Base-by-base conservation (phyloP, 2,888 invertebrate species). In the Fissipunctia ypsillon region DNA sequence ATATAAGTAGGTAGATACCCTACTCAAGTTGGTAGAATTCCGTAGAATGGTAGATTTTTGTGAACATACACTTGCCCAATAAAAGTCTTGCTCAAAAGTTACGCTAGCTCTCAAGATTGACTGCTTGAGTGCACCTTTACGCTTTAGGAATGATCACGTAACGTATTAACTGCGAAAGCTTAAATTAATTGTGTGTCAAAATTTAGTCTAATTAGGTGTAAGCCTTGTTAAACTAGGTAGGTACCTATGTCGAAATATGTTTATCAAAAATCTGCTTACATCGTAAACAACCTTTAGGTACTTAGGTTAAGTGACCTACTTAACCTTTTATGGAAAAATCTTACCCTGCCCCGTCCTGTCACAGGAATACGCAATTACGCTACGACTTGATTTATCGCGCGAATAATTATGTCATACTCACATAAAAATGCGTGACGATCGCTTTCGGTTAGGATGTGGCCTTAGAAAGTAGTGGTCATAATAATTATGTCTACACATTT, bases 51-150 rank as follows among this genome's bases (percentile, higher is more conserved):
- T 61, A 28, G 19, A 56, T 50, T 52, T n/a, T 59, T 60, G 25
- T 69, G 25, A 78, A 56, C 67, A 78, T 38, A 60, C 48, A 59
- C 57, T 64, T 70, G 31, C 38, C 38, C 25, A 72, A 74, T 56
- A 64, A 25, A 43, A 16, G 14, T 65, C 12, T 69, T 67, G 43
- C 68, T 56, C 28, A 54, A 41, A 56, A 66, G 22, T 67, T 65
- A 38, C 70, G 56, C 31, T 57, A 50, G 22, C 38, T 54, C n/a
- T 72, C 52, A 69, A 69, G 16, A 63, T 12, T 38, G 25, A 41
- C n/a, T 65, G 61, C 60, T 66, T 57, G 35, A 69, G 35, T 70
- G 31, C 38, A 70, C 64, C 59, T 25, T 69, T n/a, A 61, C 70
- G 25, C 31, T 54, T 57, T 43, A 48, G 38, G 16, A 60, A 52